Base-by-base conservation (phyloP, 2,113 vertebrate genomes). In the Pseudonaja textilis region DNA sequence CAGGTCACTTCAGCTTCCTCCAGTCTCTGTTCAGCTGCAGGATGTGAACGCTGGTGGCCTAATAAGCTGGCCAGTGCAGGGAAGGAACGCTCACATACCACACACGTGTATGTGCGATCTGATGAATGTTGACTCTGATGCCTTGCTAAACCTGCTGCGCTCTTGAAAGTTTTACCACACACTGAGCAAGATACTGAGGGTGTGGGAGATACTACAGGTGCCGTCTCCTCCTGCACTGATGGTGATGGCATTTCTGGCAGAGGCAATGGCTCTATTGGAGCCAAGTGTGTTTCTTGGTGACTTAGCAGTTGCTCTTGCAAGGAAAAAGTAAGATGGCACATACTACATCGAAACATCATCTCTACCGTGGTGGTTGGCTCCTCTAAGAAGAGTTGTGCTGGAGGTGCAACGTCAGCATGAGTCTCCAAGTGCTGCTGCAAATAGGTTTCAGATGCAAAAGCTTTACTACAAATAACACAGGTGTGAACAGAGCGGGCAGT, bases 31-130 rank as follows among this genome's bases (percentile, higher is more conserved):
- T 99, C 98, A 0, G 98, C 97, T 0, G 98, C 81, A 47, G 98
- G 98, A 97, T 98, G 98, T 25, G 98, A 98, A 95, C 98, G 98
- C 93, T 98, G 98, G 97, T 99, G 98, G 47, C 97, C 98, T 93
- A 98, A 96, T 34, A 99, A 97, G 20, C 98, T 98, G 1, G 98
- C 97, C 47, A 98, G 97, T 8, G 98, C 97, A 20, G 97, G 96
- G 93, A 98, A 99, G 89, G 98, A 98, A 93, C 97, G 98, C 93
- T 98, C 98, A 26, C 98, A 99, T 47, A 98, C 95, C 0, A 98
- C 95, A 94, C 98, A 99, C 95, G 98, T 98, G 97, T 98, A 99
- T 11, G 96, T 94, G 95, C 98, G 97, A 42, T 98, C 98, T 9
- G 97, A 97, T 20, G 97, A 95, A 87, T 98, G 92, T 56, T 93